Conservation (phyloP, 2,113 vertebrate genomes). For the Todiramphus chloris region DNA sequence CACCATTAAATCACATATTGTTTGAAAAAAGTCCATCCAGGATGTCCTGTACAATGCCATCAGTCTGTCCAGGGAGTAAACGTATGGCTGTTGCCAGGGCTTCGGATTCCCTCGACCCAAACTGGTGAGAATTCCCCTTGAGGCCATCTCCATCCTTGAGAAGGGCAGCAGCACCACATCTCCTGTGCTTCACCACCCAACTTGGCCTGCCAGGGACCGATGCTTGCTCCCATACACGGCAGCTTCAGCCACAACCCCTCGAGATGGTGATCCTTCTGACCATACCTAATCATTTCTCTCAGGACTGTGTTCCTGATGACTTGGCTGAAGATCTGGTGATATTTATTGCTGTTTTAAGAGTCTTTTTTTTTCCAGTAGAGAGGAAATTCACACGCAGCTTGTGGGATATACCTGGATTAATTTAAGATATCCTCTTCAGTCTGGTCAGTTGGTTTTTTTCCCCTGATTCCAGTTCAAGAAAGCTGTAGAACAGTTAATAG, state of each 20-base stretch:
- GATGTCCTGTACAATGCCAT: conserved; percentile 38
- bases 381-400: background rate
- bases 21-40: conserved; percentile 15
- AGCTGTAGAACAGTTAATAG: background rate
- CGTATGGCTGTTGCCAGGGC: background rate
- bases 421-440: background rate
- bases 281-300: accelerated
- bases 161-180: background rate
- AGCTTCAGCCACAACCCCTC: background rate
- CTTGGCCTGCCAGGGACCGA: background rate
- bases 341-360: background rate
- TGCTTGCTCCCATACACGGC: background rate
- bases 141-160: background rate
- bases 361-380: background rate
- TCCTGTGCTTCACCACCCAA: background rate
- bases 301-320: background rate
- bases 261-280: background rate
- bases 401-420: background rate
- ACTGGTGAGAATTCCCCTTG: background rate
- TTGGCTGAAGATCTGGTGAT: background rate
- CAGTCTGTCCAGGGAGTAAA: background rate
- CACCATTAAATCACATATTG: background rate
- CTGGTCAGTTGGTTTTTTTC: background rate
- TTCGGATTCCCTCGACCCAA: background rate
- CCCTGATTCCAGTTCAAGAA: background rate